Percentiles rank a stretch among this genome's conserved stretches.
phyloP scores from a whole-genome alignment of 1,140 invertebrate species.

The Oryzaephilus surinamensis region DNA sequence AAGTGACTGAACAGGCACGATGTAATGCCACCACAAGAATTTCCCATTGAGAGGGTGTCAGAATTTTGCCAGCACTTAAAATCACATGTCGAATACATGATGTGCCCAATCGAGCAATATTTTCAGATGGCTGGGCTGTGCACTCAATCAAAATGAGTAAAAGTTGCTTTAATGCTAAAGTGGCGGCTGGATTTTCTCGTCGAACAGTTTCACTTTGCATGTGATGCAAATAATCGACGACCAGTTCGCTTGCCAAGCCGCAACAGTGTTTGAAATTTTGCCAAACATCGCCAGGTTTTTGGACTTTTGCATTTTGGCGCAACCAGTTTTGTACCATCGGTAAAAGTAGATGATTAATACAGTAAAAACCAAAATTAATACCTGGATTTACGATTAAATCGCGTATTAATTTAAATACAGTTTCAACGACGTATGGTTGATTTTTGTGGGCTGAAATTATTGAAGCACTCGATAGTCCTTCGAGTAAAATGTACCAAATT shows the following conservation, averaged over 20 bases:
- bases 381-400: constrained; percentile 67
- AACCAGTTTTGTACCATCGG: constrained; percentile 87
- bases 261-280: constrained; percentile 89
- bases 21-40: constrained; percentile 68
- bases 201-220: constrained; percentile 38
- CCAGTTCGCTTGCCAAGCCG: constrained; percentile 78
- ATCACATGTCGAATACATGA: constrained; percentile 85
- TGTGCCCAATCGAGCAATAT: constrained; percentile 80
- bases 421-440: constrained; percentile 78
- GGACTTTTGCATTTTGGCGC: constrained; percentile 54
- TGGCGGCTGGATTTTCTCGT: constrained; percentile 48
- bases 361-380: constrained; percentile 76
- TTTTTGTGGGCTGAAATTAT: constrained; percentile 72
- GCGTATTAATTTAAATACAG: constrained; percentile 70
- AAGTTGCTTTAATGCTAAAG: constrained; percentile 75
- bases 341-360: constrained; percentile 79
- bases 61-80: constrained; percentile 65
- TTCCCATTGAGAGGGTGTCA: constrained; percentile 76
- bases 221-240: constrained; percentile 69
- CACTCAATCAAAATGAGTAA: constrained; percentile 83
- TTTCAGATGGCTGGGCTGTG: constrained; percentile 77
- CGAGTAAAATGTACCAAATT: constrained; percentile 85
- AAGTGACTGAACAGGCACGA: constrained; percentile 69
- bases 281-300: constrained; percentile 63
- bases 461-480: constrained; percentile 74